phyloP scores from a whole-genome alignment of 2,113 vertebrate species.

The Coregonus clupeaformis region DNA sequence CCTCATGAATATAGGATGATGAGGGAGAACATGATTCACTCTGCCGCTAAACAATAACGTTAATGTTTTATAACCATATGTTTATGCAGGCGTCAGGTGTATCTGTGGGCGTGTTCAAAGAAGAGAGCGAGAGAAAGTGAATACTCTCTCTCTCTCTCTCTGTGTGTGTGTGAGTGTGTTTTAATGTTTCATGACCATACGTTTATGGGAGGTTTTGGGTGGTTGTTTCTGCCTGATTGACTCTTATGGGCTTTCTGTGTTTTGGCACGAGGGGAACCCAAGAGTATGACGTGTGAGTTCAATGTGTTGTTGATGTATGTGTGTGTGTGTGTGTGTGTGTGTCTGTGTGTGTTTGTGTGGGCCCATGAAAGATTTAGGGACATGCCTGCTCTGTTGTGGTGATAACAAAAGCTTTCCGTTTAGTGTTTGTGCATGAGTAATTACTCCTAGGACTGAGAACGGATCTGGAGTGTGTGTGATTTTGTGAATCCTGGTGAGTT shows the following conservation, averaged over 20 bases:
- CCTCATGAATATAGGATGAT: conserved; percentile 49
- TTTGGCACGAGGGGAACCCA: conserved; percentile 29
- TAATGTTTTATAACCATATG: conserved; percentile 58
- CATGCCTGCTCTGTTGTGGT: conserved; percentile 58
- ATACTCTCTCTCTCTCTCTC: background rate
- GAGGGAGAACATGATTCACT: conserved; percentile 44
- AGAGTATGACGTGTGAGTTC: conserved; percentile 60
- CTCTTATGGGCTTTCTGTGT: conserved; percentile 28
- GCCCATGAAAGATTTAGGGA: conserved; percentile 66
- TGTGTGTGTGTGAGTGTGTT: background rate
- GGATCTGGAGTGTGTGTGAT: conserved; percentile 19
- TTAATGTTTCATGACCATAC: conserved; percentile 54
- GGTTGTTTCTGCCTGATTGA: conserved; percentile 59
- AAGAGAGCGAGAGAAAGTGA: background rate
- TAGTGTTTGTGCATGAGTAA: conserved; percentile 71
- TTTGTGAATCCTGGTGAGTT: conserved; percentile 10
- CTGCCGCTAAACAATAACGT: conserved; percentile 44
- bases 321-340: conserved; percentile 23
- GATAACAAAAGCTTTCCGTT: conserved; percentile 69
- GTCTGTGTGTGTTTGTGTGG: conserved; percentile 14
- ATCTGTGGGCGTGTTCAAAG: conserved; percentile 5
- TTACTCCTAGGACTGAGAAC: conserved; percentile 53
- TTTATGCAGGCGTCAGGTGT: conserved; percentile 18
- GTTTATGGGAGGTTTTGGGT: conserved; percentile 50
- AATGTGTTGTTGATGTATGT: conserved; percentile 39